These are phyloP conservation scores for Coenonympha glycerion DNA, from an alignment of 2,888 invertebrate species.

Conservation along the genomic window DNA sequence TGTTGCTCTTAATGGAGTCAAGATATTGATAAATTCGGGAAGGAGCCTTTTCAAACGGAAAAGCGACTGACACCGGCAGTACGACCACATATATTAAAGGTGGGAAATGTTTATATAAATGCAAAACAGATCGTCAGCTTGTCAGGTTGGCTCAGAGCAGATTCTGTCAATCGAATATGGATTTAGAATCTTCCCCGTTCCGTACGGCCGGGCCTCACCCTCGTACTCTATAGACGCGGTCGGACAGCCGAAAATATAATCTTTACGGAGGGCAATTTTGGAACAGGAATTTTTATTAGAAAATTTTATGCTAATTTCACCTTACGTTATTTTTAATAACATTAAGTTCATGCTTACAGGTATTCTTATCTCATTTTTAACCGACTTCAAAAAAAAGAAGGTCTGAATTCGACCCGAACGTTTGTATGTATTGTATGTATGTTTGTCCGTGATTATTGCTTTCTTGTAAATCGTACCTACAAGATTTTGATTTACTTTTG, in stretches of 20 bases:
- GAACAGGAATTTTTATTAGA: conserved; percentile 27
- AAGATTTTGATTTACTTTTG: no score
- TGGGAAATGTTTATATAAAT: conserved; percentile 75
- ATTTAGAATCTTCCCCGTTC: conserved; percentile 67
- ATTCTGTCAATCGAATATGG: conserved; percentile 74
- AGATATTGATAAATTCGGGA: background rate
- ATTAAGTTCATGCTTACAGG: conserved; percentile 3
- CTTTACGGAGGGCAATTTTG: conserved; percentile 43
- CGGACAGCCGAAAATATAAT: conserved; percentile 72
- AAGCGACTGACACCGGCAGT: conserved; percentile 39
- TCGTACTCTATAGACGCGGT: conserved; percentile 56
- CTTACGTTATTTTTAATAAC: conserved; percentile 14
- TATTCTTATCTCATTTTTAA: no score
- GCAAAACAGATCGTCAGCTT: conserved; percentile 75
- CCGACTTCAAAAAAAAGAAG: no score
- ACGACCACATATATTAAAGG: conserved; percentile 58
- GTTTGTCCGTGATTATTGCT: no score
- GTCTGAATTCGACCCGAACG: no score
- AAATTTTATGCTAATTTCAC: conserved; percentile 23
- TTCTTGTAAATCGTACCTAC: no score
- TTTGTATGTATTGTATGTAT: no score
- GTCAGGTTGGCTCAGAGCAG: conserved; percentile 72
- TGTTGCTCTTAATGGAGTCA: no score
- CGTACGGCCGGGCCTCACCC: conserved; percentile 56
- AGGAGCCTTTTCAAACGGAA: conserved; percentile 3